These are phyloP conservation scores for Altica lythri DNA, from an alignment of 2,888 invertebrate genomes.

Conservation along the genomic window DNA sequence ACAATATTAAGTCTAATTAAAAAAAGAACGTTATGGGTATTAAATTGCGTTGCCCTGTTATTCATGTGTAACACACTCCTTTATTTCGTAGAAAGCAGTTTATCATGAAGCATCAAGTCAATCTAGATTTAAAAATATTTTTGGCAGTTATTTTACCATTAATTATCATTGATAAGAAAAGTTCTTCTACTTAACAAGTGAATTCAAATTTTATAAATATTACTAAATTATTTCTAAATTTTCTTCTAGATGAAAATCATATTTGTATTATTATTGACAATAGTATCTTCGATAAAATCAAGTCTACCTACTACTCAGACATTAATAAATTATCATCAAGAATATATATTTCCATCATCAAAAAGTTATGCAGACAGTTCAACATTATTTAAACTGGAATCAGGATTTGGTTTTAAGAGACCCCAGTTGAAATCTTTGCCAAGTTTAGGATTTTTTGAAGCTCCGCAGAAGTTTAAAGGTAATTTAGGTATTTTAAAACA, in stretches of 20 bases:
- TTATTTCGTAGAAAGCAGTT: too few species aligned
- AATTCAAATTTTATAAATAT: not conserved
- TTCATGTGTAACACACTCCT: too few species aligned
- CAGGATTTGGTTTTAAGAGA: not conserved
- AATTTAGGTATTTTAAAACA: not conserved
- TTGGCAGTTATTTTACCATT: too few species aligned
- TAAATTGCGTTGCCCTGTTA: too few species aligned
- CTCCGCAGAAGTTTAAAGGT: too few species aligned
- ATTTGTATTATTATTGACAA: not conserved
- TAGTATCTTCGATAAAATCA: conserved; percentile 6
- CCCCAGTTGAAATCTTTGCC: not conserved
- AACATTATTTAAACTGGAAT: not conserved
- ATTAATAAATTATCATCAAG: conserved; percentile 15
- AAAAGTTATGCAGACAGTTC: too few species aligned
- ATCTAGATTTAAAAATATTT: too few species aligned
- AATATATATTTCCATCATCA: conserved; percentile 12
- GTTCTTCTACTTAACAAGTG: too few species aligned
- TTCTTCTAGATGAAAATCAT: not conserved
- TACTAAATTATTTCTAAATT: not conserved
- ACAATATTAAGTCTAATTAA: too few species aligned
- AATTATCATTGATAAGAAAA: too few species aligned
- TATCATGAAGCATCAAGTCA: too few species aligned
- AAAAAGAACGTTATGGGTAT: too few species aligned
- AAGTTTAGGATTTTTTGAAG: not conserved
- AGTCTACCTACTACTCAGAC: conserved; percentile 1